A percentile compares a stretch with the other conserved stretches of the same genome.
phyloP scores from a whole-genome alignment of 2,113 vertebrate species.

The Sula dactylatra region DNA sequence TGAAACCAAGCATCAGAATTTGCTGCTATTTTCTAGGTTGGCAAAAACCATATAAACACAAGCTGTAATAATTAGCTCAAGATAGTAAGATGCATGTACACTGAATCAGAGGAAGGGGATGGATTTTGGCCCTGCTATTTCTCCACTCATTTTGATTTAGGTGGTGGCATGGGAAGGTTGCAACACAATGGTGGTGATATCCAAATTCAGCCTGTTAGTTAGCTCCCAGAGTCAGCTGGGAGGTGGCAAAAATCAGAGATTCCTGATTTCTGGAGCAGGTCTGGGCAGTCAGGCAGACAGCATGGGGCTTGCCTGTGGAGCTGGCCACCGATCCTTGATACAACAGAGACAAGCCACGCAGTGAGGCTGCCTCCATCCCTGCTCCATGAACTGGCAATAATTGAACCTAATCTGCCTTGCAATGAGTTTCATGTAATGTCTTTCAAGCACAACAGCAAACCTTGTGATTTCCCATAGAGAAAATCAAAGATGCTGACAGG shows the following conservation, averaged over 20 bases:
- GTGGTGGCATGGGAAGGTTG: neutral
- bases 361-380: neutral
- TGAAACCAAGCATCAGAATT: neutral
- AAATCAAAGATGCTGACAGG: neutral
- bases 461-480: neutral
- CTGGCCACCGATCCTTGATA: fast-evolving
- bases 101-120: neutral
- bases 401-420: neutral
- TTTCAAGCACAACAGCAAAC: neutral
- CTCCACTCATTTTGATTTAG: neutral
- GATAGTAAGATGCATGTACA: neutral
- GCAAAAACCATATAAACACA: neutral
- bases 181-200: neutral
- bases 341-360: neutral
- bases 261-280: neutral
- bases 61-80: neutral
- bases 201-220: neutral
- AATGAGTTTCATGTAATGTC: neutral
- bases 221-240: neutral
- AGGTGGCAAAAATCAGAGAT: neutral
- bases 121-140: neutral
- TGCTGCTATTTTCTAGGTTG: neutral
- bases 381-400: neutral
- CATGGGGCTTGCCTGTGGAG: neutral
- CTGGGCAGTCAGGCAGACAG: neutral